Evolutionary conservation across 2,888 invertebrate genomes (phyloP).

Genomic region (Paralinhomoeus sp.): DNA sequence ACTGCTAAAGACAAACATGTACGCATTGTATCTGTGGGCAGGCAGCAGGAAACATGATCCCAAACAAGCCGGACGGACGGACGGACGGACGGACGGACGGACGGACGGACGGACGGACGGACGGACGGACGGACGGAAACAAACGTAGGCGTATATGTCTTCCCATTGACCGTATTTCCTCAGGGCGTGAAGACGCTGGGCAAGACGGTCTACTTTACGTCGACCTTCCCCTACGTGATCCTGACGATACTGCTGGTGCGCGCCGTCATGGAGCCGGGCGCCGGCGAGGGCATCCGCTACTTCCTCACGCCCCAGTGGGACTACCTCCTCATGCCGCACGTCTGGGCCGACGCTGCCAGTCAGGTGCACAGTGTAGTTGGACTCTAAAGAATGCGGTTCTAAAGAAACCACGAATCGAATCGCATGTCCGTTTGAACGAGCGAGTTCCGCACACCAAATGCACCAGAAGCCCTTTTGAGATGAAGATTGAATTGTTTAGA

Average conservation of each 20-base stretch:
- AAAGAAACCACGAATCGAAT: no score
- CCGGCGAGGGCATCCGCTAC: slow-evolving; percentile 15
- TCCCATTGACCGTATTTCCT: no score
- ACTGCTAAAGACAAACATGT: no score
- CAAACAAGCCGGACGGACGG: neutral
- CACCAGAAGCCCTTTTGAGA: no score
- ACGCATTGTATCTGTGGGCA: no score
- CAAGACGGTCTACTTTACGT: slow-evolving; percentile 8
- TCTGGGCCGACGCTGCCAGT: slow-evolving; percentile 21
- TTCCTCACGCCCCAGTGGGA: slow-evolving; percentile 19
- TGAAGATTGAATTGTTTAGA: no score
- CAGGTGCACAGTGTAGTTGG: no score
- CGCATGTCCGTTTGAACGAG: no score
- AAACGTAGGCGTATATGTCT: neutral
- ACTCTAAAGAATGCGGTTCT: no score
- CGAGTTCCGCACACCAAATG: no score
- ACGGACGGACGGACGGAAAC: neutral
- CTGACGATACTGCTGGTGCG: slow-evolving; percentile 3
- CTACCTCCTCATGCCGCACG: slow-evolving; percentile 8
- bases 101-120: neutral
- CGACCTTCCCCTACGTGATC: slow-evolving; percentile 7
- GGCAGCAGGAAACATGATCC: no score
- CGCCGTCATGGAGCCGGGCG: slow-evolving; percentile 15
- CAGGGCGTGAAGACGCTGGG: slow-evolving; percentile 7
- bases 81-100: neutral